phyloP scores from a whole-genome alignment of 2,797 vertebrate species.

The Calcarius lapponicus region DNA sequence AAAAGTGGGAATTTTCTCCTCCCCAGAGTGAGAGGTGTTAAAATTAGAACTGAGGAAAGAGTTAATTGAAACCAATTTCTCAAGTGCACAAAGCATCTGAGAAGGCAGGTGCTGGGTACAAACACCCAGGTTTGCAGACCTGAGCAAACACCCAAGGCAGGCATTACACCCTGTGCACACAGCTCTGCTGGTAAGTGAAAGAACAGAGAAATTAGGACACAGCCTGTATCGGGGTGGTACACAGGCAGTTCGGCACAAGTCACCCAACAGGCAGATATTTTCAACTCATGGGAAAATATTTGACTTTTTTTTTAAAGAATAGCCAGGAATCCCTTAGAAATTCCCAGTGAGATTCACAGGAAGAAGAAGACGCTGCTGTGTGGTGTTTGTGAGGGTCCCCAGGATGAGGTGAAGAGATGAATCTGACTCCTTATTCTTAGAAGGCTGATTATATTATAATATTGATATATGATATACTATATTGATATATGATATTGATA shows the following conservation, averaged over 20 bases:
- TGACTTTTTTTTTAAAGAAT: background rate
- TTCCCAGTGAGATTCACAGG: background rate
- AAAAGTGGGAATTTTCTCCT: background rate
- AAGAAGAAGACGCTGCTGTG: background rate
- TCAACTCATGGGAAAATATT: background rate
- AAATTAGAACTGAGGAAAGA: background rate
- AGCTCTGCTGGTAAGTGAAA: background rate
- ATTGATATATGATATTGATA: too few relatives aligned
- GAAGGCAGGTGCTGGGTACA: background rate
- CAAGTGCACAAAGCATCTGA: background rate
- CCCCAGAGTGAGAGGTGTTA: background rate
- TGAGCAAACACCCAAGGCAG: background rate
- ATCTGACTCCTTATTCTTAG: too few relatives aligned
- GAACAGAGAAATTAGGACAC: background rate
- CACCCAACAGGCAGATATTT: background rate
- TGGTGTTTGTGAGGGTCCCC: too few relatives aligned
- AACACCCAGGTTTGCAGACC: background rate
- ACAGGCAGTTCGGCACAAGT: background rate
- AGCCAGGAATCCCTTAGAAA: background rate
- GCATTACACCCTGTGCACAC: fast-evolving
- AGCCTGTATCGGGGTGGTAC: background rate
- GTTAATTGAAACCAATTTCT: background rate
- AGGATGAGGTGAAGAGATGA: too few relatives aligned
- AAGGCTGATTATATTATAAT: too few relatives aligned
- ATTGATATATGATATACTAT: too few relatives aligned